Evolutionary conservation across 2,797 vertebrate species (phyloP).

Genomic region (Hapalemur alaotrensis): DNA sequence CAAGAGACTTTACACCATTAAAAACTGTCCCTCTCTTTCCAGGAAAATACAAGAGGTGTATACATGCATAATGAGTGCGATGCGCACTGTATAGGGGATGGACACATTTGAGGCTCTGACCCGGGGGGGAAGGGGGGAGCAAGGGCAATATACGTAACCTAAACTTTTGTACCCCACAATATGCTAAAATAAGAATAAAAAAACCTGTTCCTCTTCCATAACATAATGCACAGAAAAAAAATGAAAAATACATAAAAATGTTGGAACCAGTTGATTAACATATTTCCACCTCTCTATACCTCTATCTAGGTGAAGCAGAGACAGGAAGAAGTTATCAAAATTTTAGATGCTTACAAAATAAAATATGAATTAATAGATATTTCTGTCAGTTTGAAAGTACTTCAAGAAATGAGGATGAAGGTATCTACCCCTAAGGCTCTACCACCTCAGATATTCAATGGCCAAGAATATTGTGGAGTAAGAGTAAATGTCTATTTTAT

Average conservation of each 20-base stretch:
- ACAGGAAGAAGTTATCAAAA: slow-evolving; percentile 86
- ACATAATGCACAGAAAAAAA: neutral
- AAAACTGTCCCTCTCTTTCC: neutral
- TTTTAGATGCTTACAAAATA: slow-evolving; percentile 88
- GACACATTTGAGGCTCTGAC: too few species aligned
- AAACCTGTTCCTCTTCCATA: neutral
- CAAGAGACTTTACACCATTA: neutral
- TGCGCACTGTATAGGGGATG: too few species aligned
- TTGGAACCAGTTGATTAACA: neutral
- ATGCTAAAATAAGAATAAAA: too few species aligned
- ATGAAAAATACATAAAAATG: neutral
- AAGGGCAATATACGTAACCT: too few species aligned
- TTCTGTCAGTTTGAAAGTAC: slow-evolving; percentile 82
- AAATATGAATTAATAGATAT: slow-evolving; percentile 88
- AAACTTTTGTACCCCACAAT: too few species aligned
- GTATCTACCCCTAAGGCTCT: slow-evolving; percentile 82
- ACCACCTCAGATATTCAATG: slow-evolving; percentile 89
- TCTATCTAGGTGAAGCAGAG: slow-evolving; percentile 86
- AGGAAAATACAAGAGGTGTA: too few species aligned
- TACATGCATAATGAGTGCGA: too few species aligned
- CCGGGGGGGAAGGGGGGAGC: too few species aligned
- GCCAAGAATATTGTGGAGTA: slow-evolving; percentile 89
- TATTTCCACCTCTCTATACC: neutral
- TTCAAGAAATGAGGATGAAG: slow-evolving; percentile 89
- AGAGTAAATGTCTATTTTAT: slow-evolving; percentile 66